A percentile compares a stretch with the other conserved stretches of the same genome.
phyloP scores from a whole-genome alignment of 2,888 invertebrate species.

The Drosophila merina region DNA sequence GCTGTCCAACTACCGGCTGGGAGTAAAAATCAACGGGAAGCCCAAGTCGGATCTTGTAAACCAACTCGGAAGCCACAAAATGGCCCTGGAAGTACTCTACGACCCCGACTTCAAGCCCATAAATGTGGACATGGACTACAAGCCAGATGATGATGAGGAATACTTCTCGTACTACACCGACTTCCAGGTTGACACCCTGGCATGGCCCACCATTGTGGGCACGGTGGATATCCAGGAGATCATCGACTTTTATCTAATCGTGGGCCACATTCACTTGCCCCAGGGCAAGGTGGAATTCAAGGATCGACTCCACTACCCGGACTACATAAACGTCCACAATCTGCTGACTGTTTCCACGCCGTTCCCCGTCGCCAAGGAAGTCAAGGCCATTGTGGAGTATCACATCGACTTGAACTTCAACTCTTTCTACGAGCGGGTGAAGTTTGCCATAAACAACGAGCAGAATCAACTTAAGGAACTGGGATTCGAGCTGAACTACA shows the following conservation, averaged over 20 bases:
- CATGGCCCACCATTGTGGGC: constrained; percentile 86
- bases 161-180: constrained; percentile 85
- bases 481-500: constrained; percentile 85
- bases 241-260: constrained; percentile 84
- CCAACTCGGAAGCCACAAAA: constrained; percentile 76
- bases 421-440: constrained; percentile 84
- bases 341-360: constrained; percentile 86
- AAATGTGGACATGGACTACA: constrained; percentile 71
- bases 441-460: constrained; percentile 84
- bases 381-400: constrained; percentile 85
- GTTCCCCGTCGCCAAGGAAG: constrained; percentile 83
- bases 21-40: constrained; percentile 78
- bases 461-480: constrained; percentile 66
- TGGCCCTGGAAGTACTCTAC: constrained; percentile 78
- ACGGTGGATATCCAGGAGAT: constrained; percentile 86
- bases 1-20: constrained; percentile 88
- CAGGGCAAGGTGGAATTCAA: constrained; percentile 85
- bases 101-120: constrained; percentile 82
- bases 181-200: constrained; percentile 85
- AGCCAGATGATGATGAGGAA: constrained; percentile 83
- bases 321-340: constrained; percentile 85
- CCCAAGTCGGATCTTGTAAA: constrained; percentile 81
- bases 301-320: constrained; percentile 86
- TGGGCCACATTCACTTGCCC: constrained; percentile 85
- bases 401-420: constrained; percentile 83